phyloP scores from a whole-genome alignment of 2,113 vertebrate species.

The Channa maculata region DNA sequence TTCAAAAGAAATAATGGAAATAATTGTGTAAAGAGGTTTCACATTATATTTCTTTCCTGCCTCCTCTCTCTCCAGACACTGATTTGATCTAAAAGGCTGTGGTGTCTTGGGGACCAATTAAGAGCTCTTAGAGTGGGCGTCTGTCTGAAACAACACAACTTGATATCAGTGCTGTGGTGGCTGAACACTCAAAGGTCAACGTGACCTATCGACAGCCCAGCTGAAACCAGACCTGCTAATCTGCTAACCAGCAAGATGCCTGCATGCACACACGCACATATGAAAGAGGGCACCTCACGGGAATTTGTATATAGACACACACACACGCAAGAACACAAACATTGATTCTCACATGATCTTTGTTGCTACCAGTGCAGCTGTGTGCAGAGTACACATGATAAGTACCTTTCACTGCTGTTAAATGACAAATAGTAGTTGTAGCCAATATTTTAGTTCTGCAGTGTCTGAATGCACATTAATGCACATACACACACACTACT shows the following conservation, averaged over 20 bases:
- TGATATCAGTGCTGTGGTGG: slow-evolving; percentile 59
- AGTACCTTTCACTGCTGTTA: background rate
- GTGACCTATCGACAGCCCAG: slow-evolving; percentile 60
- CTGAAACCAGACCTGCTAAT: slow-evolving; percentile 71
- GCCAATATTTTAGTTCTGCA: background rate
- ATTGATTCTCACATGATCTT: background rate
- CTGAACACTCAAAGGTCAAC: slow-evolving; percentile 57
- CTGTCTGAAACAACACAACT: slow-evolving; percentile 66
- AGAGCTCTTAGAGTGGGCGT: slow-evolving; percentile 41
- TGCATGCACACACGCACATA: slow-evolving; percentile 44
- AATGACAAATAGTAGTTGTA: background rate
- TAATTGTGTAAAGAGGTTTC: slow-evolving; percentile 4
- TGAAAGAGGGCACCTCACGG: slow-evolving; percentile 32
- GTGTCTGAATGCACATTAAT: background rate
- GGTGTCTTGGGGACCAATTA: slow-evolving; percentile 69
- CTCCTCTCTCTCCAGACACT: slow-evolving; percentile 13
- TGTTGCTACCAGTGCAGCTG: background rate
- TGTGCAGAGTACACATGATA: background rate
- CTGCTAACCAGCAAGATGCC: slow-evolving; percentile 34
- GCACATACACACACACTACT: background rate
- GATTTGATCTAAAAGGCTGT: slow-evolving; percentile 51
- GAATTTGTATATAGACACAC: slow-evolving; percentile 22
- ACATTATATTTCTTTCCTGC: slow-evolving; percentile 4
- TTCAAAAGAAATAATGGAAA: slow-evolving; percentile 14
- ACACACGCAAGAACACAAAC: background rate